These are phyloP conservation scores for Pyrocephalus nanus DNA, from an alignment of 2,797 vertebrate genomes.

Conservation along the genomic window DNA sequence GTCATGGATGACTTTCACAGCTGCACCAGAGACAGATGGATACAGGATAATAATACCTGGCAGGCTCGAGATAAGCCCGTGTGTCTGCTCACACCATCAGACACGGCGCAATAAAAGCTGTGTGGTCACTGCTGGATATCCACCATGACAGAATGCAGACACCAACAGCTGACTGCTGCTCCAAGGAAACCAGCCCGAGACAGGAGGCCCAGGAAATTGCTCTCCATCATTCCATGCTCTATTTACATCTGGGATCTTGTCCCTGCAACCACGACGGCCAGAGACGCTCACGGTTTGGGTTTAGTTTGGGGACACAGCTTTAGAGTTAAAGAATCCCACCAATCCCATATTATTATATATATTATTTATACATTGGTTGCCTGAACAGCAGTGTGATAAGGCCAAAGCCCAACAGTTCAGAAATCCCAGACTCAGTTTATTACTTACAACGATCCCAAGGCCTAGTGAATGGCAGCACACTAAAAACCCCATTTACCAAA, in stretches of 20 bases:
- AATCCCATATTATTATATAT: background rate
- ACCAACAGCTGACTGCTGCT: background rate
- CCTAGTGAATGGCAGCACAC: background rate
- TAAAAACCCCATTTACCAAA: background rate
- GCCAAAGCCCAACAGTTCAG: background rate
- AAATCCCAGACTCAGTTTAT: background rate
- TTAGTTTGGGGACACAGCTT: background rate
- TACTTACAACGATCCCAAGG: background rate
- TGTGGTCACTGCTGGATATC: background rate
- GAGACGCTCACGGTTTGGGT: background rate
- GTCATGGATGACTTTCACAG: background rate
- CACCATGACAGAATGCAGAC: background rate
- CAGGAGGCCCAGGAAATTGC: background rate
- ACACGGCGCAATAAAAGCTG: background rate
- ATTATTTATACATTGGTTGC: background rate
- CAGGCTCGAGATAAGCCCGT: background rate
- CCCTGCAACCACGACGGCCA: background rate
- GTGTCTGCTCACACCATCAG: background rate
- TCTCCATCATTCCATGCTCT: background rate
- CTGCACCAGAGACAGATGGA: background rate
- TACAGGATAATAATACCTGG: background rate
- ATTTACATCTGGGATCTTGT: background rate
- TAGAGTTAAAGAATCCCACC: background rate
- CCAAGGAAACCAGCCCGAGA: background rate
- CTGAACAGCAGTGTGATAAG: background rate